Evolutionary conservation across 2,113 vertebrate species (phyloP), one percentile per base, ranked within the genome.

Genomic region (Machaerirhynchus nigripectus): DNA sequence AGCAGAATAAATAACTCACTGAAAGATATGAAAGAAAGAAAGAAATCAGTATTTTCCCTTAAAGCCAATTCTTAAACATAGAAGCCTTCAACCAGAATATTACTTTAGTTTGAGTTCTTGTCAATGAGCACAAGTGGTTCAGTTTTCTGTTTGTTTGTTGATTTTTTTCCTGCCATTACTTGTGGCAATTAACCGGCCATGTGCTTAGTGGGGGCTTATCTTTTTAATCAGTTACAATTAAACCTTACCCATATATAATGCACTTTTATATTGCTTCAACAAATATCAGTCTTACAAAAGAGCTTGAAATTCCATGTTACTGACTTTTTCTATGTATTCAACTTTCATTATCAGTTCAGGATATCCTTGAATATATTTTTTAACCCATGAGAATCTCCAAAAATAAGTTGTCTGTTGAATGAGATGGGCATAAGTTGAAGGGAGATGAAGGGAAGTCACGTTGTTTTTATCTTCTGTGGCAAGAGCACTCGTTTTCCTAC

Each of bases 401-500:
- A 63, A 53, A 6, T 16, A 47, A 61, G 28, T 83, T 78, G 33
- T 47, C 53, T 93, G 87, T 88, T 56, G 10, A 82, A 79, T 26
- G 31, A 75, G 7, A 49, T 31, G 21, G 20, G 3, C 22, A 49
- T 56, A 61, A 94, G 68, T 14, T 53, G 16, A 39, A 85, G 22
- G 19, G 22, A 37, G 14, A 53, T 4, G 5, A 67, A 19, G 9
- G 20, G 8, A 83, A 80, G 17, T 55, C 7, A 18, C 17, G 8
- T 24, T 81, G 5, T 26, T 94, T 89, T 77, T 35, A 23, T 83
- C 21, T 89, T 57, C 78, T 92, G 39, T 49, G 69, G 44, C 44
- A 91, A 86, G 23, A 95, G 15, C 27, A 59, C 56, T 86, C 8
- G 6, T 87, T 95, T 97, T 94, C 53, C 47, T 71, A 42, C 55